Percentiles rank a stretch among this genome's conserved stretches.
phyloP scores from a whole-genome alignment of 2,113 vertebrate genomes.

The Orientallactaga bullata region DNA sequence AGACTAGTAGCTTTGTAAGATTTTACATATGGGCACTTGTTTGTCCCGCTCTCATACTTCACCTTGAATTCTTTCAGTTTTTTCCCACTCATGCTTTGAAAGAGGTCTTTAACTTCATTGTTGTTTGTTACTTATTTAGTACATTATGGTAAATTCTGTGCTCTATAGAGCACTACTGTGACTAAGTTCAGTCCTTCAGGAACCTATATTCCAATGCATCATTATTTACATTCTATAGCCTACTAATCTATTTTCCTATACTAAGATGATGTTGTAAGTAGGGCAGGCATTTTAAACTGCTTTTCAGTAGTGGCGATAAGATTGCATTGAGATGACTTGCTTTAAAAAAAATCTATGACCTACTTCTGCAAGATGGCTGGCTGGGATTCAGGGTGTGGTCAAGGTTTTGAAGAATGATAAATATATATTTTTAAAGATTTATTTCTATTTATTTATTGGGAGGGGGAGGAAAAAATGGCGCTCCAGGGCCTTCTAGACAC shows the following conservation, averaged over 20 bases:
- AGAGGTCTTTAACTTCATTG: not conserved
- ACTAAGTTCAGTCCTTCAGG: constrained; percentile 30
- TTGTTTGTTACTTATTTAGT: not conserved
- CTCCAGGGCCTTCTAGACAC: no score
- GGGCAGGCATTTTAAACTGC: not conserved
- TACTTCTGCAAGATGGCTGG: constrained; percentile 62
- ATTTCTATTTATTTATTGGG: no score
- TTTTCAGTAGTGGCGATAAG: not conserved
- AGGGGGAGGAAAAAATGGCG: no score
- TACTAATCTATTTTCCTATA: not conserved
- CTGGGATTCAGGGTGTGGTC: constrained; percentile 60
- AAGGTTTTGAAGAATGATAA: constrained; percentile 30
- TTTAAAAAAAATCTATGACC: constrained; percentile 30
- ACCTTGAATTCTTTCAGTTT: constrained; percentile 8
- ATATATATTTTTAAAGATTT: no score
- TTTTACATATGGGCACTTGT: constrained; percentile 7
- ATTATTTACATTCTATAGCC: not conserved
- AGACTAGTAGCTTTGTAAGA: not conserved
- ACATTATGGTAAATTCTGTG: not conserved
- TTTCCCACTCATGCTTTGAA: not conserved
- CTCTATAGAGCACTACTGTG: not conserved
- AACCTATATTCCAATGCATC: not conserved
- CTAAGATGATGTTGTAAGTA: not conserved
- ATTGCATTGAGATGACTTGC: constrained; percentile 50
- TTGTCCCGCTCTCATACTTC: not conserved